Conservation (phyloP, 92 coral and sea anemone species). For the Parazoanthus atlanticus region DNA sequence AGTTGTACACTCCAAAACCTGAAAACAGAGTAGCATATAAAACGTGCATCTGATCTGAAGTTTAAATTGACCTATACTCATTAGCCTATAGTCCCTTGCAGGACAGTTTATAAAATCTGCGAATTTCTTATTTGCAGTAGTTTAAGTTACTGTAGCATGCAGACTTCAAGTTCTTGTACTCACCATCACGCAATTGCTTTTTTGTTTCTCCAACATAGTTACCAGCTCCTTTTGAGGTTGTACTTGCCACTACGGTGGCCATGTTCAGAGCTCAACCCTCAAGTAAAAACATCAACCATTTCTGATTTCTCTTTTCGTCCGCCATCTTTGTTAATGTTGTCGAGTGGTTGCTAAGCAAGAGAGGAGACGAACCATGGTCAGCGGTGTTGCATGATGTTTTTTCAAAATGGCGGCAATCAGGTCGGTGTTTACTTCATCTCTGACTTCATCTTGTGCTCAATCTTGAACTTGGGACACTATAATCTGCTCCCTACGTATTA, state of each 20-base stretch:
- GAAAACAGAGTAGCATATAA: not conserved
- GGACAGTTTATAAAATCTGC: not conserved
- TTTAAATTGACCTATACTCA: not conserved
- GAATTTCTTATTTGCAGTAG: too few relatives aligned
- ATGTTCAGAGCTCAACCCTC: constrained; percentile 43
- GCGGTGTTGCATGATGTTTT: constrained; percentile 45
- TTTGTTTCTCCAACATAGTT: constrained; percentile 96
- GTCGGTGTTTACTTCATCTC: too few relatives aligned
- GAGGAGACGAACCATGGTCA: constrained; percentile 39
- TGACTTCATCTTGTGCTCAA: too few relatives aligned
- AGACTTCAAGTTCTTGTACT: not conserved
- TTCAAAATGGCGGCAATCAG: constrained; percentile 60
- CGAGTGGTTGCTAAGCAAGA: constrained; percentile 80
- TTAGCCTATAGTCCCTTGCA: not conserved
- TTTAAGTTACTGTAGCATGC: too few relatives aligned
- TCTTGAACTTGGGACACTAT: too few relatives aligned
- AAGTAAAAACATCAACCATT: not conserved
- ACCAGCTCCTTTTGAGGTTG: constrained; percentile 97
- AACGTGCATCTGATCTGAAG: not conserved
- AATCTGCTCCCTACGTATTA: not conserved
- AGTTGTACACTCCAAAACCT: constrained; percentile 98
- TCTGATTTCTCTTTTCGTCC: constrained; percentile 4
- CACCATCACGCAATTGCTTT: constrained; percentile 95
- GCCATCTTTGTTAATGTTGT: constrained; percentile 79
- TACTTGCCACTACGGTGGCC: constrained; percentile 83